Evolutionary conservation across 2,797 vertebrate genomes (phyloP), one percentile per base, ranked within the genome.

Genomic region (Syngnathus rostellatus): DNA sequence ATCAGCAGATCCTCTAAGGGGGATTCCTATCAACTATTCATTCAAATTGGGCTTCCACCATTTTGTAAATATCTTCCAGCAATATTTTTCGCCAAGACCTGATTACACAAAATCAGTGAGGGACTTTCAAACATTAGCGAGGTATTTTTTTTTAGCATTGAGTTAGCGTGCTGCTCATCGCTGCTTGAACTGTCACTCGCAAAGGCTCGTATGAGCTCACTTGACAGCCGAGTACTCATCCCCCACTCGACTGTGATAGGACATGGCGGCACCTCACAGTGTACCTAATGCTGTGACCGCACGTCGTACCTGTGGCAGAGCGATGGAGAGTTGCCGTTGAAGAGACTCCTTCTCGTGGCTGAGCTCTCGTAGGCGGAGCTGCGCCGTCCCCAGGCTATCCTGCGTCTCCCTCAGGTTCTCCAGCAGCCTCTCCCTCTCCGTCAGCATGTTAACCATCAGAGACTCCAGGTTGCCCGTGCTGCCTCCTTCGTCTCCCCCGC

Each of bases 371-470:
- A 97, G 91, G 57, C 94, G 89, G 12, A 96, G 89, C 78, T 96
- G 94, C 0, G 94, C 94, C 0, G 93, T 94, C 1, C 91, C 90
- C 80, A 97, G 75, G 11, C 88, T 89, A 12, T 97, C 94, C 88
- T 97, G 95, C 0, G 93, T 94, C 83, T 96, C 94, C 51, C 94
- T 90, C 73, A 96, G 89, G 50, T 93, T 95, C 84, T 96, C 94
- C 80, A 95, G 90, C 57, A 96, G 90, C 74, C 94, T 81, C 85
- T 96, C 94, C 1, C 94, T 88, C 81, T 95, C 94, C 0, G 93
- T 93, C 84, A 96, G 90, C 94, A 95, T 96, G 90, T 95, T 95
- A 76, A 95, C 94, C 94, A 95, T 96, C 31, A 95, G 87, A 62
- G 93, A 94, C 89, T 96, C 94, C 82, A 96, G 86, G 77, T 94